Percentiles rank a stretch among this genome's conserved stretches.
phyloP scores from a whole-genome alignment of 2,888 invertebrate species.

The Arrhopalites spinosus region DNA sequence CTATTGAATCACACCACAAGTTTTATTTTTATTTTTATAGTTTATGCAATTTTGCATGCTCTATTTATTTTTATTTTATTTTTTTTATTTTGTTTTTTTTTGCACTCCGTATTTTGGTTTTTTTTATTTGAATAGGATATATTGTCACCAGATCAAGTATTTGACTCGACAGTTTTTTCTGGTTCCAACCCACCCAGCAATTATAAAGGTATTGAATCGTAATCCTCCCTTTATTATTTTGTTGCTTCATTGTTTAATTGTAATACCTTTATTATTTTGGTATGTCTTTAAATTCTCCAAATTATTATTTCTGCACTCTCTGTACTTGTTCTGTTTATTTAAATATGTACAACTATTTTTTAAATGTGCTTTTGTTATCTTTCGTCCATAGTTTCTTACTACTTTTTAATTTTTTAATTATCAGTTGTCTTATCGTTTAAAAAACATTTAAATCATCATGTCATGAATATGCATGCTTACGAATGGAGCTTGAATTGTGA shows the following conservation, averaged over 20 bases:
- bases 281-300: slow-evolving; percentile 11
- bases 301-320: background rate
- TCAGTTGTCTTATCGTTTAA: background rate
- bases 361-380: background rate
- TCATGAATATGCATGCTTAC: background rate
- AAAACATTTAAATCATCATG: too few species aligned
- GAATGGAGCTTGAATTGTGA: background rate
- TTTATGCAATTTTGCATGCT: slow-evolving; percentile 16
- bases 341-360: background rate
- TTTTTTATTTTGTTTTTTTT: slow-evolving; percentile 47
- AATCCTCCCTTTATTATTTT: slow-evolving; percentile 25
- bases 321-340: background rate
- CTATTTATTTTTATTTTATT: slow-evolving; percentile 37
- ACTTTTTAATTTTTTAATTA: background rate
- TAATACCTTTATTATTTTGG: background rate
- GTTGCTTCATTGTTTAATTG: slow-evolving; percentile 1
- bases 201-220: slow-evolving; percentile 51
- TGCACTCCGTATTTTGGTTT: slow-evolving; percentile 56
- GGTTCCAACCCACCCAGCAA: slow-evolving; percentile 81
- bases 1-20: too few species aligned
- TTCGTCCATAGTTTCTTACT: background rate
- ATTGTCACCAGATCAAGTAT: slow-evolving; percentile 88
- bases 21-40: background rate
- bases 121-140: slow-evolving; percentile 70
- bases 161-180: slow-evolving; percentile 80